A percentile compares a stretch with the other conserved stretches of the same genome.
Conservation (phyloP, 2,113 vertebrate genomes). For the Xiphias gladius region DNA sequence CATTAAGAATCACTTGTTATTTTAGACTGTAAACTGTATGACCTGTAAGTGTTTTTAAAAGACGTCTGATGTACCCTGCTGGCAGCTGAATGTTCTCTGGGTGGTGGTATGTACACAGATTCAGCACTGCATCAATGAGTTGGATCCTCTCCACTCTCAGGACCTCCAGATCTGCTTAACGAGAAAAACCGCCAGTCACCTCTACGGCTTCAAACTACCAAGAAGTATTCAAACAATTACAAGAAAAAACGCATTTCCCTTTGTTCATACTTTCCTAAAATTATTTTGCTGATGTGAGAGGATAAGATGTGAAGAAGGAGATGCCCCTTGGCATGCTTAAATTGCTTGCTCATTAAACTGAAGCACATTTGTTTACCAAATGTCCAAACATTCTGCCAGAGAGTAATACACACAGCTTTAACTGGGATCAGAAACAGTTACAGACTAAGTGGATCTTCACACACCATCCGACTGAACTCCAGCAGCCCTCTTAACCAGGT, state of each 20-base stretch:
- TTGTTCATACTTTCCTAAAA: constrained; percentile 7
- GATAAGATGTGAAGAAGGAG: constrained; percentile 11
- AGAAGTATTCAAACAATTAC: background rate
- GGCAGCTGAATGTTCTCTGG: constrained; percentile 99
- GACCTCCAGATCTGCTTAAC: constrained; percentile 91
- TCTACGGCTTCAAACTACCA: background rate
- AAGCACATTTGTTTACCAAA: constrained; percentile 50
- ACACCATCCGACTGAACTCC: constrained; percentile 95
- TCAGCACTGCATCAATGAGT: constrained; percentile 95
- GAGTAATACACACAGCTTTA: constrained; percentile 32
- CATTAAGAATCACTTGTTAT: constrained; percentile 38
- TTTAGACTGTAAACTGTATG: constrained; percentile 9
- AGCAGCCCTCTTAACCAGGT: constrained; percentile 95
- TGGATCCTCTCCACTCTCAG: constrained; percentile 96
- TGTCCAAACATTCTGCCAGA: constrained; percentile 44
- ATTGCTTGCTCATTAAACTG: constrained; percentile 19
- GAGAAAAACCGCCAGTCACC: constrained; percentile 47
- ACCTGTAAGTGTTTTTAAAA: constrained; percentile 13
- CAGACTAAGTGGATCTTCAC: constrained; percentile 22
- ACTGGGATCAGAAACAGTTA: constrained; percentile 17
- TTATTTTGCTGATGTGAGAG: background rate
- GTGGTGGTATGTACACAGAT: constrained; percentile 98
- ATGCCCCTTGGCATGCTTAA: background rate
- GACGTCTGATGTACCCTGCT: constrained; percentile 86
- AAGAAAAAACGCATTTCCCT: constrained; percentile 1